A percentile compares a stretch with the other conserved stretches of the same genome.
phyloP scores from a whole-genome alignment of 1,140 invertebrate species.

The Proales similis region DNA sequence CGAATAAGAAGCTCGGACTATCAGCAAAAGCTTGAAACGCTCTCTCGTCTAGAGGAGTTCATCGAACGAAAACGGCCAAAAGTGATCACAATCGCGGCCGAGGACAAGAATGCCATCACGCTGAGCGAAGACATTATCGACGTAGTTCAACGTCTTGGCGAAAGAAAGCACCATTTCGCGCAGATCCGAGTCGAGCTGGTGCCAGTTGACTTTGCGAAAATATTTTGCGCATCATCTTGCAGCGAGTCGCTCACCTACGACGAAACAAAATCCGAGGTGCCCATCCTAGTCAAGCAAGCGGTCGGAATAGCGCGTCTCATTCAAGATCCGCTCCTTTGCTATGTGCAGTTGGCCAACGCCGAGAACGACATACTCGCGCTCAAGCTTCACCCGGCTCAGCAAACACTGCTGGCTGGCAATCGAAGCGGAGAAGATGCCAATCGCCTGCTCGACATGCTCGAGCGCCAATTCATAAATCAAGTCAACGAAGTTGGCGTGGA shows the following conservation, averaged over 20 bases:
- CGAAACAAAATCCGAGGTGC: constrained; percentile 82
- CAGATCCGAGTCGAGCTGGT: constrained; percentile 78
- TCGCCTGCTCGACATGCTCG: constrained; percentile 55
- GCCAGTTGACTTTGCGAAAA: constrained; percentile 76
- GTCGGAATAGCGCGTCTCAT: constrained; percentile 81
- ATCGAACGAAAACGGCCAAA: constrained; percentile 85
- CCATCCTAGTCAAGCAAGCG: constrained; percentile 74
- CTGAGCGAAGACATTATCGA: constrained; percentile 69
- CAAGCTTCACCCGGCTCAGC: constrained; percentile 76
- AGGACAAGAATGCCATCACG: constrained; percentile 66
- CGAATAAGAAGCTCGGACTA: background rate
- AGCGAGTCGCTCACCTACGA: constrained; percentile 43
- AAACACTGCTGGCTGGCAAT: constrained; percentile 38
- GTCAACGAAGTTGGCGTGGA: constrained; percentile 99
- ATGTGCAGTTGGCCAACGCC: constrained; percentile 82
- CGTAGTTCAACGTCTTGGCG: constrained; percentile 51
- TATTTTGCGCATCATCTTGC: constrained; percentile 42
- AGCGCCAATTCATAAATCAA: constrained; percentile 80
- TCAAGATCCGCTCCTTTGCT: constrained; percentile 91
- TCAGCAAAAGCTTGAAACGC: constrained; percentile 64
- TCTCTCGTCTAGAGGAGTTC: constrained; percentile 72
- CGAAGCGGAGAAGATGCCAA: constrained; percentile 2
- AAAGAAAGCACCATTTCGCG: constrained; percentile 78
- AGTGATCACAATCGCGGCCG: constrained; percentile 78
- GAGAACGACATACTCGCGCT: constrained; percentile 93